Evolutionary conservation across 1,140 invertebrate species (phyloP).

Genomic region (Alviniconcha marisindica): DNA sequence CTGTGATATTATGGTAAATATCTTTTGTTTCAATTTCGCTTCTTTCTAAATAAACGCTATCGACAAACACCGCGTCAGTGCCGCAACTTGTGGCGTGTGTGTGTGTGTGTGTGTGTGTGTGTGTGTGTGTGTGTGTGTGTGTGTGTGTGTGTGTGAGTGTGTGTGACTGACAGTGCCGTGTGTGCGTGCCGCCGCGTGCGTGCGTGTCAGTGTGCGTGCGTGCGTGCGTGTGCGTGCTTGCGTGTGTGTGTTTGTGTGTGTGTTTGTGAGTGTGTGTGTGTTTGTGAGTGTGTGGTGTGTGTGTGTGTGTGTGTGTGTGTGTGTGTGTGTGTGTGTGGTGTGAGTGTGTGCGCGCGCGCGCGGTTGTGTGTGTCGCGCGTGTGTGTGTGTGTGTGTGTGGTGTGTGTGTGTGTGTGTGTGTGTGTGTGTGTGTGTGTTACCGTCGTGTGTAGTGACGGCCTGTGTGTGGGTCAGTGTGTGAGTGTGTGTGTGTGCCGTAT

Average conservation of each 20-base stretch:
- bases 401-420: constrained; percentile 30
- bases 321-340: constrained; percentile 22
- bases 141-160: constrained; percentile 18
- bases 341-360: neutral
- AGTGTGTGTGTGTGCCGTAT: constrained; percentile 7
- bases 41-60: too few relatives aligned
- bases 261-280: neutral
- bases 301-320: neutral
- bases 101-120: constrained; percentile 31
- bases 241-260: constrained; percentile 28
- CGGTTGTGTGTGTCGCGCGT: too few relatives aligned
- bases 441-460: constrained; percentile 25
- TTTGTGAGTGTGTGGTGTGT: constrained; percentile 19
- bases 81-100: neutral
- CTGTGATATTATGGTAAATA: too few relatives aligned
- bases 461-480: constrained; percentile 26
- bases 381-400: constrained; percentile 5
- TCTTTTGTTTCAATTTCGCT: too few relatives aligned
- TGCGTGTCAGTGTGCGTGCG: too few relatives aligned
- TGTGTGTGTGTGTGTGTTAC: neutral
- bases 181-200: neutral
- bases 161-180: too few relatives aligned
- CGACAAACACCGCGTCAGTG: too few relatives aligned
- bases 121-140: constrained; percentile 25
- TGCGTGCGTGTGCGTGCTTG: constrained; percentile 26